Evolutionary conservation across 2,797 vertebrate genomes (phyloP).

Genomic region (Acrocephalus scirpaceus): DNA sequence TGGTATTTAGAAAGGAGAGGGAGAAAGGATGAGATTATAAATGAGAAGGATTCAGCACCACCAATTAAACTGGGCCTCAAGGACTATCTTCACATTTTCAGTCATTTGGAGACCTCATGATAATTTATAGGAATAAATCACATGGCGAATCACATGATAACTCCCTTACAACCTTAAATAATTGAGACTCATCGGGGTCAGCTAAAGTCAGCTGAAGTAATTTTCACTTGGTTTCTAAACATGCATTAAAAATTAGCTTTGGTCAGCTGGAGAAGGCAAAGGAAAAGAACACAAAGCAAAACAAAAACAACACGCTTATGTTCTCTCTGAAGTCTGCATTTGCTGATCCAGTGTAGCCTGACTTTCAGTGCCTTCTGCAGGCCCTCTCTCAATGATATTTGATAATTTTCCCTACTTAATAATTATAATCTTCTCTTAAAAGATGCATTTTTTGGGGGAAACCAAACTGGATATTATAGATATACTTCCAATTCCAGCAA

Average conservation of each 20-base stretch:
- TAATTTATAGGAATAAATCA: conserved; percentile 28
- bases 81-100: conserved; percentile 1
- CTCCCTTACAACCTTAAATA: conserved; percentile 8
- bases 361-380: background rate
- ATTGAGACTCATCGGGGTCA: background rate
- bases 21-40: conserved; percentile 8
- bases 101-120: background rate
- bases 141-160: background rate
- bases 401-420: background rate
- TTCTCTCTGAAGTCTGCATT: background rate
- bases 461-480: background rate
- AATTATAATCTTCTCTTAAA: background rate
- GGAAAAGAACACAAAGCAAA: background rate
- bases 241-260: conserved; percentile 24
- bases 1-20: background rate
- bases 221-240: conserved; percentile 23
- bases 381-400: background rate
- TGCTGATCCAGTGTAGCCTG: background rate
- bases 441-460: background rate
- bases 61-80: conserved; percentile 44
- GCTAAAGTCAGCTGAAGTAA: conserved; percentile 37
- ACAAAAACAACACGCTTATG: fast-evolving
- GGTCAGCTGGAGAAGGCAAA: background rate
- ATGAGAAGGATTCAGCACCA: conserved; percentile 4
- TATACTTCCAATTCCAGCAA: background rate